Evolutionary conservation across 2,797 vertebrate species (phyloP), one percentile per base, ranked within the genome.

Genomic region (Dicrostonyx torquatus): DNA sequence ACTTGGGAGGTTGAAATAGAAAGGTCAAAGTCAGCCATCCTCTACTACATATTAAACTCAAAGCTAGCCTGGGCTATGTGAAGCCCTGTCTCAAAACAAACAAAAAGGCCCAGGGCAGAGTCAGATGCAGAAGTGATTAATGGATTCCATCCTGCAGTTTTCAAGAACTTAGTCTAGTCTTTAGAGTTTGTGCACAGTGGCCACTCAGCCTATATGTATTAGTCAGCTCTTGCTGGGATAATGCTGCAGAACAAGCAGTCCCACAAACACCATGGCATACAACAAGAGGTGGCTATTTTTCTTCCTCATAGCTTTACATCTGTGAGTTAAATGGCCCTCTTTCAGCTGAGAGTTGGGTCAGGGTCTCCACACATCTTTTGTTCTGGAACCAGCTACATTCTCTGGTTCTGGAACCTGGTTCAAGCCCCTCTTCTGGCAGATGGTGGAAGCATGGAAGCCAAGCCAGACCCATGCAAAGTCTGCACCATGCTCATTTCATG

Each of bases 221-320:
- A 24, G 31, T 95, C 96, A 96, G 62, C 91, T 75, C 2, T 68
- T 86, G 34, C 45, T 64, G 53, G 89, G 40, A 40, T 85, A 53
- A 26, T 64, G n/a, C 77, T 66, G n/a, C 45, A 43, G 85, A 94
- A 88, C 31, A 93, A 85, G 79, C 53, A 84, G 0, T 43, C 68
- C 76, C 64, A 24, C 7, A 40, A 66, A 68, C 12, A 58, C 76
- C 53, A 6, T 2, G 4, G 7, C 31, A 11, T 53, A 18, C 20
- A 48, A 7, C 15, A 45, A 24, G 8, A 62, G 79, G 50, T 4
- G 12, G 14, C 75, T 53, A 1, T 45, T 83, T 82, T 87, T n/a
- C 90, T 85, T 94, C 4, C 31, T 90, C 13, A 2, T 24, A 8
- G 45, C 20, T 70, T 92, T 90, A n/a, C 66, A 20, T 70, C 72